Evolutionary conservation across 2,888 invertebrate species (phyloP).

Genomic region (Eupeodes luniger): DNA sequence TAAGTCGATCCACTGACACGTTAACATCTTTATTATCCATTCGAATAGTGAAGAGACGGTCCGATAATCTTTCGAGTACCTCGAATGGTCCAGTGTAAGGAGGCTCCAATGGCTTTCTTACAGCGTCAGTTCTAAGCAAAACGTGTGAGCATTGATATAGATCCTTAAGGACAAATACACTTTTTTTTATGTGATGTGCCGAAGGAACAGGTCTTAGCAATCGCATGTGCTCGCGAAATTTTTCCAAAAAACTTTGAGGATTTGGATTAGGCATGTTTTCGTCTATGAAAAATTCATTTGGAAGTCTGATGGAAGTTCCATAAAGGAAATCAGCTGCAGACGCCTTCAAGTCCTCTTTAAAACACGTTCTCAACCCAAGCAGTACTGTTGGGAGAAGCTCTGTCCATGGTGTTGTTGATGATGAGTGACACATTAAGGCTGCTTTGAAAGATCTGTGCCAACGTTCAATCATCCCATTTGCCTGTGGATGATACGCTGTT

Average conservation of each 20-base stretch:
- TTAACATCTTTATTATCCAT: slow-evolving; percentile 26
- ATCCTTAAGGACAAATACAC: too few species aligned
- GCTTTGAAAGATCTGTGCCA: slow-evolving; percentile 83
- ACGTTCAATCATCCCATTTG: slow-evolving; percentile 77
- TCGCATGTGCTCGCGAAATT: neutral
- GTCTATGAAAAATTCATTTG: slow-evolving; percentile 74
- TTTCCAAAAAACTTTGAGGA: slow-evolving; percentile 34
- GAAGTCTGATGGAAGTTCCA: slow-evolving; percentile 78
- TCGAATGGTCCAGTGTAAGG: too few species aligned
- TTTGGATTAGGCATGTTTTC: slow-evolving; percentile 23
- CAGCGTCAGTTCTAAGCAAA: too few species aligned
- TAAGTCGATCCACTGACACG: slow-evolving; percentile 20
- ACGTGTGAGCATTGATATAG: too few species aligned
- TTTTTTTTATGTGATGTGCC: too few species aligned
- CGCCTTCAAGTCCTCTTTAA: slow-evolving; percentile 79
- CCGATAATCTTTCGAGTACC: neutral
- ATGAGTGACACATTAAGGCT: slow-evolving; percentile 78
- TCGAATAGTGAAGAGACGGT: slow-evolving; percentile 23
- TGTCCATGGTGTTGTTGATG: slow-evolving; percentile 77
- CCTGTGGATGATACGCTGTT: slow-evolving; percentile 6
- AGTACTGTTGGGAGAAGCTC: slow-evolving; percentile 80
- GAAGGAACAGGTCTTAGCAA: too few species aligned
- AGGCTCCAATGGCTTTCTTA: too few species aligned
- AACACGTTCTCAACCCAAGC: slow-evolving; percentile 79
- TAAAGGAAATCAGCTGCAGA: slow-evolving; percentile 80